Conservation (phyloP, 2,888 invertebrate species). For the Scaptomyza tumidula region DNA sequence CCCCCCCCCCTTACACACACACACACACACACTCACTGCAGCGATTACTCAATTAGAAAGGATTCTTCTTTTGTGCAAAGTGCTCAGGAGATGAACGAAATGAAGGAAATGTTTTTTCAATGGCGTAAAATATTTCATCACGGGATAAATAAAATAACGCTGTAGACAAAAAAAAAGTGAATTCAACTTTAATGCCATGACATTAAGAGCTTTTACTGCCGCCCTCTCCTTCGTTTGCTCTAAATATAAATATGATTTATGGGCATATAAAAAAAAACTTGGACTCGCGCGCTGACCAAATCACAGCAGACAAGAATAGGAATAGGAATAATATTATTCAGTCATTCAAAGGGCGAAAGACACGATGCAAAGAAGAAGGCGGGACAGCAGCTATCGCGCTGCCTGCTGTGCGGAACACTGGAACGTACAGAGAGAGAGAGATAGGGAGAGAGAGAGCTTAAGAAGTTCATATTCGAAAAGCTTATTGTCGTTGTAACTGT, state of each 20-base stretch:
- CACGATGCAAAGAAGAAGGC: constrained; percentile 8
- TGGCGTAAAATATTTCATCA: too few species aligned
- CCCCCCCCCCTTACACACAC: too few species aligned
- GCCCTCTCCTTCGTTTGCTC: constrained; percentile 21
- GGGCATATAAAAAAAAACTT: constrained; percentile 37
- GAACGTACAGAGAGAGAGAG: not conserved
- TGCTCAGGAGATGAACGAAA: not conserved
- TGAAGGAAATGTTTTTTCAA: too few species aligned
- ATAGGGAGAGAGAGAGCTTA: constrained; percentile 28
- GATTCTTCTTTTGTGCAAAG: too few species aligned
- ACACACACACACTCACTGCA: not conserved
- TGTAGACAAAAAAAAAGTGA: not conserved
- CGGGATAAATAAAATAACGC: not conserved
- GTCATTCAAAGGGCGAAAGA: constrained; percentile 1
- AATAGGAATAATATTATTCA: constrained; percentile 56
- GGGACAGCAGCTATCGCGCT: constrained; percentile 11
- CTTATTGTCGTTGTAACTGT: constrained; percentile 32
- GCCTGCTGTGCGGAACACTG: constrained; percentile 12
- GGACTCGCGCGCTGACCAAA: constrained; percentile 43
- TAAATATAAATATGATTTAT: constrained; percentile 68
- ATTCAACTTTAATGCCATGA: not conserved
- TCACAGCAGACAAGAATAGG: constrained; percentile 31
- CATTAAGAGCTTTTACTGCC: constrained; percentile 25
- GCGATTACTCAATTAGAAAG: constrained; percentile 25
- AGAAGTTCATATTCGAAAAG: constrained; percentile 68